A percentile compares a stretch with the other conserved stretches of the same genome.
Evolutionary conservation across 2,113 vertebrate species (phyloP).

Genomic region (Harpagus bidentatus): DNA sequence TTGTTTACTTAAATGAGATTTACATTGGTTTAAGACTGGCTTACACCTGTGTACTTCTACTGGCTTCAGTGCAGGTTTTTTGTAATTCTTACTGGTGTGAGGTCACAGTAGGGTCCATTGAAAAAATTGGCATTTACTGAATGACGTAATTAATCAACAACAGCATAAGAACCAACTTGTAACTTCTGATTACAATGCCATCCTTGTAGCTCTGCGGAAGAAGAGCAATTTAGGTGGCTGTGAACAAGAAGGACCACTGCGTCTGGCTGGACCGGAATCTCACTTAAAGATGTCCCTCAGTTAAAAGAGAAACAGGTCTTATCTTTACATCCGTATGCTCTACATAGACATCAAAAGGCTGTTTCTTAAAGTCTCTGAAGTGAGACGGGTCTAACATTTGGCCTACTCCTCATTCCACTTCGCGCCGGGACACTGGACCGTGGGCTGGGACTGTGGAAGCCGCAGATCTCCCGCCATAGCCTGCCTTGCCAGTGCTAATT

Average conservation of each 20-base stretch:
- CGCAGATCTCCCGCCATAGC: rapidly evolving
- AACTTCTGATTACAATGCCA: not conserved
- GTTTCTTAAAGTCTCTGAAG: not conserved
- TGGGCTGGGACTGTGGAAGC: not conserved
- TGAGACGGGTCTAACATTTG: not conserved
- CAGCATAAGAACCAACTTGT: not conserved
- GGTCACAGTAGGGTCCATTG: not conserved
- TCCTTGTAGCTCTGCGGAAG: not conserved
- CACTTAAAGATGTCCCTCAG: not conserved
- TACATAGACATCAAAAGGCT: not conserved
- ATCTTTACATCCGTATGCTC: not conserved
- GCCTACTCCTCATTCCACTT: not conserved
- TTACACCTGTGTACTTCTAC: not conserved
- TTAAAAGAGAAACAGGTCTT: conserved; percentile 1
- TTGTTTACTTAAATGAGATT: not conserved
- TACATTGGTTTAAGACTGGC: not conserved
- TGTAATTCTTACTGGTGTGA: not conserved
- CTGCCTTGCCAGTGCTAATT: not conserved
- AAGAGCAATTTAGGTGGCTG: not conserved
- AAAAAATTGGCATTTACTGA: not conserved
- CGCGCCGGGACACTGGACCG: not conserved
- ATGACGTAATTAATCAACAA: not conserved
- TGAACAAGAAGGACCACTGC: not conserved
- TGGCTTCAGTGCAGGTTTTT: not conserved
- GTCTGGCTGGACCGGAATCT: not conserved